Base-by-base conservation (phyloP, 2,888 invertebrate species). In the Apotomis betuletana region DNA sequence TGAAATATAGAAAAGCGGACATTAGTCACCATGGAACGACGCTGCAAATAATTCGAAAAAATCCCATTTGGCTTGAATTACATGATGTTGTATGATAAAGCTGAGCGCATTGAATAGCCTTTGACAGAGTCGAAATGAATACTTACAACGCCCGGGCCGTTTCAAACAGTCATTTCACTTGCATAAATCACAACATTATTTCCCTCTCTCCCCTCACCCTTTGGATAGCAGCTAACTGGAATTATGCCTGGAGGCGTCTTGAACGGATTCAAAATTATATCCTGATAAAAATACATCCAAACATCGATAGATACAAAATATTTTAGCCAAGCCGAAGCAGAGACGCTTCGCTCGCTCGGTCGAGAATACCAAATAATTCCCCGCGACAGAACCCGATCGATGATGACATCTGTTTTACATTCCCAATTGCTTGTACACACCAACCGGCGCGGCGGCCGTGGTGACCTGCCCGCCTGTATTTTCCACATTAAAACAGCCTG, bases 141-240 rank as follows among this genome's bases (percentile, higher is more conserved):
- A 78, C 80, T 78, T 78, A 77, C 79, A 79, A 71, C 74, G 77
- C 74, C 77, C 78, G 79, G 80, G 80, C 82, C 82, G 81, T 83
- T 83, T 79, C 81, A 80, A 84, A 83, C 83, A 85, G 85, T 85
- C 68, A 69, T 69, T 68, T 86, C 83, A 82, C 85, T 85, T 87
- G 85, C 86, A 88, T 87, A 87, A 87, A 88, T 87, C 88, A 87
- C 81, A 85, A 86, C 84, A 86, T 87, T 87, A 87, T 88, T 88
- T 86, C 85, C 15, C 15, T 15, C 15, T 15, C 15, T 15, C 15
- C 85, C 85, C 77, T 79, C 79, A 76, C 77, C 77, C 79, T 74
- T 77, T 77, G 78, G 79, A 81, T 81, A 78, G 79, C 71, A 70
- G 75, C 75, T 74, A 77, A 79, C 78, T 80, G 76, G 79, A 79